Percentiles rank a stretch among this genome's conserved stretches.
Conservation (phyloP, 2,113 vertebrate species). For the Pomatostomus ruficeps region DNA sequence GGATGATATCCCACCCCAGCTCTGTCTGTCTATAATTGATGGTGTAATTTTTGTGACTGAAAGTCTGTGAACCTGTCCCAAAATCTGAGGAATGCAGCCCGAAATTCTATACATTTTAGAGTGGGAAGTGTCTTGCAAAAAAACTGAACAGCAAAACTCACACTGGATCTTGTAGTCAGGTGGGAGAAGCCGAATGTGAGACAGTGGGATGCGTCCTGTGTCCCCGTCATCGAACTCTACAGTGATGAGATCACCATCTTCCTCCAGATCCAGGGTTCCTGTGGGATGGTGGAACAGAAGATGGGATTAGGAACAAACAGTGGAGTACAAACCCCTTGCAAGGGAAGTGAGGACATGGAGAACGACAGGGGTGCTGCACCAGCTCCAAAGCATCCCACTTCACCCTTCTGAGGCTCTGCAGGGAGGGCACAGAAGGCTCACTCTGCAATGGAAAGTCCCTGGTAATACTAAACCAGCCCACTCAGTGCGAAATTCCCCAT, state of each 20-base stretch:
- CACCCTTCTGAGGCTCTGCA: background rate
- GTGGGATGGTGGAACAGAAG: background rate
- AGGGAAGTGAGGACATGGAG: background rate
- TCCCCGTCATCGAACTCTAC: conserved; percentile 98
- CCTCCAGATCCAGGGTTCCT: conserved; percentile 88
- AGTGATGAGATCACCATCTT: conserved; percentile 90
- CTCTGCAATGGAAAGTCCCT: background rate
- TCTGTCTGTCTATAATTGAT: background rate
- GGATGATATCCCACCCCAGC: background rate
- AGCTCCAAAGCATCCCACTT: background rate
- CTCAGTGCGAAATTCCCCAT: background rate
- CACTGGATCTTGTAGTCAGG: conserved; percentile 99
- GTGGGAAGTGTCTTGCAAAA: background rate
- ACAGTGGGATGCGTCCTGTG: conserved; percentile 92
- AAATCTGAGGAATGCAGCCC: background rate
- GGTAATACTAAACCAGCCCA: background rate
- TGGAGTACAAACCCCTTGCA: background rate
- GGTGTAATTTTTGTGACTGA: background rate
- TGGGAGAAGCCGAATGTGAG: conserved; percentile 93
- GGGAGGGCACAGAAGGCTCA: background rate
- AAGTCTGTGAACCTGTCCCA: background rate
- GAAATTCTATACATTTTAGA: background rate
- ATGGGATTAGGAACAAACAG: background rate
- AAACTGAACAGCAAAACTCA: conserved; percentile 66
- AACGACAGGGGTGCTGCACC: background rate